A percentile compares a stretch with the other conserved stretches of the same genome.
phyloP scores from a whole-genome alignment of 2,113 vertebrate species.

The Montifringilla adamsi region DNA sequence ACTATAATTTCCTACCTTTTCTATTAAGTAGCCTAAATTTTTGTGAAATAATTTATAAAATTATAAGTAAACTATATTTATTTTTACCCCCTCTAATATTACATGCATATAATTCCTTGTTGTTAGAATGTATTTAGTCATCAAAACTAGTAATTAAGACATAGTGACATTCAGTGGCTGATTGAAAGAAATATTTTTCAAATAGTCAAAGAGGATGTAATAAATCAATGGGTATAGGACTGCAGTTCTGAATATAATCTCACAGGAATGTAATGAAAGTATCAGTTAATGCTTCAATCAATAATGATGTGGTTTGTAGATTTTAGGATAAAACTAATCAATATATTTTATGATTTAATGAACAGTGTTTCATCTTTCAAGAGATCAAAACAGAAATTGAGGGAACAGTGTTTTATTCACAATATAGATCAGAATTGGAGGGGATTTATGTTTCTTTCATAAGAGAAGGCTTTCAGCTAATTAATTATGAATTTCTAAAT shows the following conservation, averaged over 20 bases:
- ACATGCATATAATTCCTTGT: not conserved
- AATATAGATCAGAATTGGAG: not conserved
- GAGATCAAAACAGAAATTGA: not conserved
- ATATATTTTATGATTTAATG: not conserved
- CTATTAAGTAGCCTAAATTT: not conserved
- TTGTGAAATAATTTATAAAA: not conserved
- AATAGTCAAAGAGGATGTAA: not conserved
- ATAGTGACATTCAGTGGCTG: not conserved
- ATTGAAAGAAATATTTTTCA: not conserved
- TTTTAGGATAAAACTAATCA: not conserved
- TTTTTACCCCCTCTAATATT: not conserved
- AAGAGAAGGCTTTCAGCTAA: conserved; percentile 7
- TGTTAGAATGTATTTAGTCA: not conserved
- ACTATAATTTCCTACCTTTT: not conserved
- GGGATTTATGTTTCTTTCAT: not conserved
- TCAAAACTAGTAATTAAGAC: not conserved
- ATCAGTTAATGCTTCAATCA: not conserved
- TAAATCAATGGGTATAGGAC: not conserved
- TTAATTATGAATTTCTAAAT: conserved; percentile 10
- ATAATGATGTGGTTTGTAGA: not conserved
- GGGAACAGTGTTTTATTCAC: not conserved
- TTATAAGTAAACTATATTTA: not conserved
- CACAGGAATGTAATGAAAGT: not conserved
- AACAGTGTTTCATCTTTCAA: not conserved
- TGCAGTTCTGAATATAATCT: not conserved